A percentile compares a stretch with the other conserved stretches of the same genome.
Evolutionary conservation across 2,113 vertebrate genomes (phyloP).

Genomic region (Paratilapia polleni): DNA sequence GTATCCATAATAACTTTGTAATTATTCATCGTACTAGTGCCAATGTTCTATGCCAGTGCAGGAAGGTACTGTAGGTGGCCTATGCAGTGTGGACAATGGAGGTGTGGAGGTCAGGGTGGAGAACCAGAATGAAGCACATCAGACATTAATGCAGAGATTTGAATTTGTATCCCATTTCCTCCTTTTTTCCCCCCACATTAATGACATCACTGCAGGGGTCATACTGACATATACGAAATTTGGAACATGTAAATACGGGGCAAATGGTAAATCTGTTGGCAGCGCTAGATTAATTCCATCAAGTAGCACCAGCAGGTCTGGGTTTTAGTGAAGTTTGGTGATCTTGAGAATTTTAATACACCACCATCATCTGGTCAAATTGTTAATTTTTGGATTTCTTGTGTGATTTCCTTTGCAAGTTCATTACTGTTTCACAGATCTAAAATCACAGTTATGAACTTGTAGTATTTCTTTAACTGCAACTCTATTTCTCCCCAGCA

Average conservation of each 20-base stretch:
- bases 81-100: not conserved
- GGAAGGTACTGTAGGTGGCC: not conserved
- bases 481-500: too few species aligned
- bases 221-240: not conserved
- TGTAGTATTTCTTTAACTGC: too few species aligned
- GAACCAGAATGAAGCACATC: not conserved
- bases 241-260: not conserved
- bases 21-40: not conserved
- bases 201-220: not conserved
- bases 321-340: not conserved
- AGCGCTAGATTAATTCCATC: not conserved
- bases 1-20: not conserved
- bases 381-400: not conserved
- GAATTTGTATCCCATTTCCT: not conserved
- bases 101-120: not conserved
- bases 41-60: not conserved
- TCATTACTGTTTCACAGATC: too few species aligned
- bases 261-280: not conserved
- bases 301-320: not conserved
- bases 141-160: not conserved
- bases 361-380: not conserved
- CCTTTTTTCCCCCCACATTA: not conserved
- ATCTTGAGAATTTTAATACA: not conserved
- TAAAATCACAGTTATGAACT: too few species aligned
- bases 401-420: too few species aligned